Base-by-base conservation (phyloP, 2,797 vertebrate species). In the Coranthus polyacanthus region DNA sequence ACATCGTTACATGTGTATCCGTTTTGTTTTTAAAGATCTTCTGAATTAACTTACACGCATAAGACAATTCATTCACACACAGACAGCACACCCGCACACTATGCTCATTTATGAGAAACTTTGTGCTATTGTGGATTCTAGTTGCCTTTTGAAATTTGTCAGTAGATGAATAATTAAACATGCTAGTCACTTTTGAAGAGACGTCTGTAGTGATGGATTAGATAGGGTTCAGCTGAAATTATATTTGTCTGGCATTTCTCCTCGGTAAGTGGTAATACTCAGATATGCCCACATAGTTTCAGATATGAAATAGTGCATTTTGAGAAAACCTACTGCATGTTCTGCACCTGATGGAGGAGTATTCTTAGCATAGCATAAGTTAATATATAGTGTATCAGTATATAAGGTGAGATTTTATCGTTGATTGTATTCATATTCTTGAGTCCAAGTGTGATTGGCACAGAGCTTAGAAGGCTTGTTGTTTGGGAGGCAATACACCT, bases 151-250 rank as follows among this genome's bases (percentile, higher is more conserved):
- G 24, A 88, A 81, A 82, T 75, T 77, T 78, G 79, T 71, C 79
- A 68, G 71, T 39, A 60, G 78, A 80, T 87, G 66, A 88, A 90
- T 91, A 89, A 90, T 90, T 88, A 76, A 88, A 81, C 50, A 68
- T 32, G 67, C 66, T 39, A 52, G 79, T 87, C 72, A 54, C 85
- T 87, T 86, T 75, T 70, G 54, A 62, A 78, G 78, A 82, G 72
- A 81, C 80, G 63, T 76, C 60, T 81, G 56, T 53, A 57, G 72
- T 71, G 82, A 76, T 85, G 80, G 78, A 91, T 85, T 86, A 88
- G 81, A 86, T 70, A 51, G 63, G 62, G 57, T 87, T 87, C 78
- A 74, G 55, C 49, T 76, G 72, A 79, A 88, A 84, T 90, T 75
- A 68, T 74, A 85, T 85, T 83, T 84, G 72, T 81, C 67, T 69